phyloP scores from a whole-genome alignment of 2,113 vertebrate species.

The Poecile atricapillus region DNA sequence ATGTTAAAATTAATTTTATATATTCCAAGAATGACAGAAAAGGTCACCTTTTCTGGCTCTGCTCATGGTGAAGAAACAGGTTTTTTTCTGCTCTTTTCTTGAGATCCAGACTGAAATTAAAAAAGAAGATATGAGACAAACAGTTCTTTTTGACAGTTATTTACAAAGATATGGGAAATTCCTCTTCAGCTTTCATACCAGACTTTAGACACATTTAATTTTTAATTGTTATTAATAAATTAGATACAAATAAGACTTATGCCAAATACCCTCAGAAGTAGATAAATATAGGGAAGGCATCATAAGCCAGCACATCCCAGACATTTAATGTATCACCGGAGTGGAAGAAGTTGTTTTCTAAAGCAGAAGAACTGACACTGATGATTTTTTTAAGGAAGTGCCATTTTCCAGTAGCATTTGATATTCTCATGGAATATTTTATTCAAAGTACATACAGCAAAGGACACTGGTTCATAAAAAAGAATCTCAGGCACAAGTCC shows the following conservation, averaged over 20 bases:
- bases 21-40: neutral
- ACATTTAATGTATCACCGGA: neutral
- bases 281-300: neutral
- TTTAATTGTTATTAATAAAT: neutral
- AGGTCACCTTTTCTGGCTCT: neutral
- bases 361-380: neutral
- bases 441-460: neutral
- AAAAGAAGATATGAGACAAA: neutral
- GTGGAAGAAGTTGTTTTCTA: neutral
- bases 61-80: neutral
- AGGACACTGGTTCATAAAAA: neutral
- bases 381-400: neutral
- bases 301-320: neutral
- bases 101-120: neutral
- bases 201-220: neutral
- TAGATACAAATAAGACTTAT: neutral
- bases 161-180: neutral
- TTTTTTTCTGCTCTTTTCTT: neutral
- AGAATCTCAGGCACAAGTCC: neutral
- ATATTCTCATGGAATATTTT: neutral
- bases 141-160: neutral
- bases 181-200: neutral
- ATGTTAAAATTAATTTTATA: neutral
- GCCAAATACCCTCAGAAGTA: neutral
- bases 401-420: neutral